A percentile compares a stretch with the other conserved stretches of the same genome.
phyloP scores from a whole-genome alignment of 2,888 invertebrate genomes.

The Dolomedes plantarius region DNA sequence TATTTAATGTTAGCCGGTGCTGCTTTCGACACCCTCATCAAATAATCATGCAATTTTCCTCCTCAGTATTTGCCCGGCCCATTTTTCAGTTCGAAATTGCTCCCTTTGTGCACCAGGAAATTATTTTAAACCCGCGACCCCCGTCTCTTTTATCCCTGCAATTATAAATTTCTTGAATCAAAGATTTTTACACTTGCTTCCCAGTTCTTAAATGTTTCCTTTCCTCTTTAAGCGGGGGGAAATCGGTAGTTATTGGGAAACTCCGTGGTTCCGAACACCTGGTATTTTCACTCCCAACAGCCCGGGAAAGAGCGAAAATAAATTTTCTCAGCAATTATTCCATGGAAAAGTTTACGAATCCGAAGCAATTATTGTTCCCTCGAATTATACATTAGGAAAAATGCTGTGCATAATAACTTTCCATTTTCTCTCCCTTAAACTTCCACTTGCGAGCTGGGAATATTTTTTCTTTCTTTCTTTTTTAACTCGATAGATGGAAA shows the following conservation, averaged over 20 bases:
- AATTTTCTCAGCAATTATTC: constrained; percentile 9
- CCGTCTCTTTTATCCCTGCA: not conserved
- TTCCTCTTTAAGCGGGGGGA: not conserved
- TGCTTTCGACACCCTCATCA: too few species aligned
- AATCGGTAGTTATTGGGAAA: constrained; percentile 2
- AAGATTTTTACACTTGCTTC: not conserved
- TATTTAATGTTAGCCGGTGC: too few species aligned
- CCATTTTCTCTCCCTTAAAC: not conserved
- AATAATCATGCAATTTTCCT: not conserved
- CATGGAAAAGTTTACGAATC: not conserved
- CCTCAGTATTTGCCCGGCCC: too few species aligned
- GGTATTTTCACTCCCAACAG: not conserved
- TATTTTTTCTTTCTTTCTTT: not conserved
- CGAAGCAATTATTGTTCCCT: not conserved
- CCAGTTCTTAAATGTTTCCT: not conserved
- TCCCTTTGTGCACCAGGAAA: not conserved
- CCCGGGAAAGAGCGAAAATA: not conserved
- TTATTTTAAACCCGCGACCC: not conserved
- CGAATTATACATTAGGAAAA: not conserved
- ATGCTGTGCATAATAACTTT: not conserved
- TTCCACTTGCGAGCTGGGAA: not conserved
- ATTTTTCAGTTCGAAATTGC: not conserved
- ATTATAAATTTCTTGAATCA: constrained; percentile 2
- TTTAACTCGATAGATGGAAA: not conserved
- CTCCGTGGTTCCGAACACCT: not conserved